Percentiles rank a stretch among this genome's conserved stretches.
Conservation (phyloP, 1,140 invertebrate species). For the Microplitis mediator region DNA sequence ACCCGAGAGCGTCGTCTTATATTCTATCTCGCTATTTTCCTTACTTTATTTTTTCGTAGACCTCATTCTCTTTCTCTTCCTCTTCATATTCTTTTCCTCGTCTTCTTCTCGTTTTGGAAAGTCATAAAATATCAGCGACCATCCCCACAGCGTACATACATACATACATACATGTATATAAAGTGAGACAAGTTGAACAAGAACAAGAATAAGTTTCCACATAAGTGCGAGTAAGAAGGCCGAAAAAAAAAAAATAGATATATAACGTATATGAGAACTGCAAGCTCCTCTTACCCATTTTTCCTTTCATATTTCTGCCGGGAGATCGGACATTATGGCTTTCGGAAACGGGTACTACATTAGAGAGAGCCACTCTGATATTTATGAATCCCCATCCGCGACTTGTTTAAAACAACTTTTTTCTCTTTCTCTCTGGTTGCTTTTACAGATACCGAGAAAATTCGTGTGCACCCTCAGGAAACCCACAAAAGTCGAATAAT, state of each 20-base stretch:
- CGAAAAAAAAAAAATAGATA: not conserved
- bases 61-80: not conserved
- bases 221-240: not conserved
- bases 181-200: not conserved
- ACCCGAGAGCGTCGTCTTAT: not conserved
- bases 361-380: constrained; percentile 28
- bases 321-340: constrained; percentile 27
- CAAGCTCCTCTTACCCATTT: constrained; percentile 15
- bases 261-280: not conserved
- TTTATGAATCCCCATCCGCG: constrained; percentile 26
- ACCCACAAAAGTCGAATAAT: constrained; percentile 20
- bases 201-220: too few species aligned
- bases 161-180: constrained; percentile 21
- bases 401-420: not conserved
- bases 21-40: not conserved
- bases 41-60: not conserved
- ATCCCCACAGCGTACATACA: constrained; percentile 6
- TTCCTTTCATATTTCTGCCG: constrained; percentile 30
- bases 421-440: not conserved
- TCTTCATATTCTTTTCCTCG: not conserved
- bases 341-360: constrained; percentile 31
- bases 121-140: constrained; percentile 27
- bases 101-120: constrained; percentile 15
- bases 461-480: constrained; percentile 10
- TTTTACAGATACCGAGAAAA: not conserved